Conservation (phyloP, 2,797 vertebrate genomes). For the Antrozous pallidus region DNA sequence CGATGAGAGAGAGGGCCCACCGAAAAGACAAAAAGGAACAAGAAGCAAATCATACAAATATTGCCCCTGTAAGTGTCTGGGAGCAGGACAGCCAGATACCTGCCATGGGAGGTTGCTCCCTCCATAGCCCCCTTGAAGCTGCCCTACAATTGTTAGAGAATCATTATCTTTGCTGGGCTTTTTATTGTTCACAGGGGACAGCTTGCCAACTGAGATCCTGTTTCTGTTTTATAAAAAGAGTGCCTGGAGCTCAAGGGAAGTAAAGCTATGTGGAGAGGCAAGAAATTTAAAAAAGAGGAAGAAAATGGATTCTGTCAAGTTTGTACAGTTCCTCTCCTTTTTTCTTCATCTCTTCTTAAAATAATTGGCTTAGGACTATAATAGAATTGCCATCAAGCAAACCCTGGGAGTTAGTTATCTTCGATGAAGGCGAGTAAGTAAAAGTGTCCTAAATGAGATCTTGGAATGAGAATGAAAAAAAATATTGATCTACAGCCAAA, state of each 20-base stretch:
- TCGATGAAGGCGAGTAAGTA: constrained; percentile 32
- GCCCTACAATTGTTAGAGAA: neutral
- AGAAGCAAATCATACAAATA: neutral
- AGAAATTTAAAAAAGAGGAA: constrained; percentile 10
- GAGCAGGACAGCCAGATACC: neutral
- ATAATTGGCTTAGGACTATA: constrained; percentile 57
- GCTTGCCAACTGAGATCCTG: constrained; percentile 22
- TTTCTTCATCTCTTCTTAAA: constrained; percentile 52
- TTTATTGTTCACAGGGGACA: neutral
- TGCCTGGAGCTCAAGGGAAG: neutral
- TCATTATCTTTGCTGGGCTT: neutral
- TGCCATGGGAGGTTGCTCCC: accelerated
- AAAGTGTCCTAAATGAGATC: constrained; percentile 37
- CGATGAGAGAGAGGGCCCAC: neutral
- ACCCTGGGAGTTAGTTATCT: constrained; percentile 14
- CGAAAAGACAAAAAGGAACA: neutral
- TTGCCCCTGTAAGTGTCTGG: neutral
- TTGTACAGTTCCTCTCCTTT: constrained; percentile 31
- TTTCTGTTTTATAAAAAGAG: constrained; percentile 36
- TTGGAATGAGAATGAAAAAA: constrained; percentile 45
- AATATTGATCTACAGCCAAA: neutral
- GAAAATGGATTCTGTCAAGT: constrained; percentile 53
- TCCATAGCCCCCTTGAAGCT: neutral
- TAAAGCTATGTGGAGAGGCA: constrained; percentile 5
- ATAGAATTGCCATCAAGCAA: constrained; percentile 57